A percentile compares a stretch with the other conserved stretches of the same genome.
Evolutionary conservation across 37 sponge, comb jelly and placozoan species (phyloP).

Genomic region (Crambe crambe): DNA sequence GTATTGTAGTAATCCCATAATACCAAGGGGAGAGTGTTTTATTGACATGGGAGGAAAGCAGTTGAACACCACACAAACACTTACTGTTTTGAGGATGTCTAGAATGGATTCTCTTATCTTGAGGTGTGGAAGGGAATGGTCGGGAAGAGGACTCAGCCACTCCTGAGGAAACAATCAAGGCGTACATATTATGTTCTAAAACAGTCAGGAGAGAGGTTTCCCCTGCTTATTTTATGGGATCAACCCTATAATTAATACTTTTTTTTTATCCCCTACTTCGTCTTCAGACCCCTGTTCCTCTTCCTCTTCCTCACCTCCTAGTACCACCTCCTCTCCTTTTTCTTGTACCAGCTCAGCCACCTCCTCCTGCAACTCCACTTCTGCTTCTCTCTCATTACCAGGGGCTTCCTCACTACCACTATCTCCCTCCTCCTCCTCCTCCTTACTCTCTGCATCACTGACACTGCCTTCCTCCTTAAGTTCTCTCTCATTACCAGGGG

Average conservation of each 20-base stretch:
- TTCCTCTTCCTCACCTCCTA: conserved; percentile 21
- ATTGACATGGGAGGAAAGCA: no score
- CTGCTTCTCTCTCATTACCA: neutral
- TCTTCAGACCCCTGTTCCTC: conserved; percentile 27
- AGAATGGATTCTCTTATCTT: conserved; percentile 86
- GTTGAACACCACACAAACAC: no score
- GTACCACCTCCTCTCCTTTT: neutral
- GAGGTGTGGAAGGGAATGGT: conserved; percentile 92
- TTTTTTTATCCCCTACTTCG: conserved; percentile 24
- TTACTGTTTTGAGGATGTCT: conserved; percentile 64
- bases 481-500: neutral
- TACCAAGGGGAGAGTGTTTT: no score
- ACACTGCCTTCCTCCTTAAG: neutral
- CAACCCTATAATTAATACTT: no score
- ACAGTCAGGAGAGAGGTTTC: no score
- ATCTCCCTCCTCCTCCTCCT: neutral
- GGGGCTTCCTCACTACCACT: neutral
- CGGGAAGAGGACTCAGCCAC: conserved; percentile 96
- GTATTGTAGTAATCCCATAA: no score
- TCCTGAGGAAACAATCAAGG: conserved; percentile 65
- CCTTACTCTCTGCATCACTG: neutral
- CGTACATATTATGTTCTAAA: neutral
- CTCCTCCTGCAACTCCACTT: neutral
- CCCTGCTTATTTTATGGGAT: no score
- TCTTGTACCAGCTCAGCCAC: conserved; percentile 22